Evolutionary conservation across 2,113 vertebrate species (phyloP).

Genomic region (Megaleporinus macrocephalus): DNA sequence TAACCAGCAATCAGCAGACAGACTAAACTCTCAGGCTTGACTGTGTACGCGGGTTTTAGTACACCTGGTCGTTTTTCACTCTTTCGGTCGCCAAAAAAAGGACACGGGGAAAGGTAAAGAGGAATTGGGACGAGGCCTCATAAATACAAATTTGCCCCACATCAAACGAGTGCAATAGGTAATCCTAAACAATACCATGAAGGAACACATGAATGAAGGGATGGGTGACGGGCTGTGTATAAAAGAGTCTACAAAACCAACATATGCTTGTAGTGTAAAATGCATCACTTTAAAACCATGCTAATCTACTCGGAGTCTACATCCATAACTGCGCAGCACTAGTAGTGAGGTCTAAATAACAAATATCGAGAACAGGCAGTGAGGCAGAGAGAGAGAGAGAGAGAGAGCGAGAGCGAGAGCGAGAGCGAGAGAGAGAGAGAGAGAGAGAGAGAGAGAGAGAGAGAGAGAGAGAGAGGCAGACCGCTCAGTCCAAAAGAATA

Average conservation of each 20-base stretch:
- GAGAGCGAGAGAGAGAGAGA: too few relatives aligned
- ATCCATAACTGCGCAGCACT: conserved; percentile 18
- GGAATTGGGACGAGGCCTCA: neutral
- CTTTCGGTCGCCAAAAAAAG: neutral
- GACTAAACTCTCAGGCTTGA: too few relatives aligned
- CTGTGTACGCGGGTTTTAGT: neutral
- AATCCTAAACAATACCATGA: neutral
- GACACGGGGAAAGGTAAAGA: neutral
- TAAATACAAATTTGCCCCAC: conserved; percentile 17
- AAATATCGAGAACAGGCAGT: conserved; percentile 1
- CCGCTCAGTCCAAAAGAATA: neutral
- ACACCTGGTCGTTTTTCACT: neutral
- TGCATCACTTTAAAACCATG: conserved; percentile 23
- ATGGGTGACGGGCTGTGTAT: conserved; percentile 12
- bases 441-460: neutral
- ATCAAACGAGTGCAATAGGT: neutral
- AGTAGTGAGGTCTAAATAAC: conserved; percentile 44
- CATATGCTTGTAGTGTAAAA: conserved; percentile 26
- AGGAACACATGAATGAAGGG: neutral
- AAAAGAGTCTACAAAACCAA: conserved; percentile 48
- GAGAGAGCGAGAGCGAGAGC: too few relatives aligned
- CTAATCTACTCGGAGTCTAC: conserved; percentile 3
- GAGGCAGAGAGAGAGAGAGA: neutral
- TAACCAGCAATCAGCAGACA: neutral
- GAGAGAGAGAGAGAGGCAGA: neutral